Percentiles rank a stretch among this genome's conserved stretches.
Conservation (phyloP, 2,888 invertebrate genomes). For the Sarcophaga carnaria region DNA sequence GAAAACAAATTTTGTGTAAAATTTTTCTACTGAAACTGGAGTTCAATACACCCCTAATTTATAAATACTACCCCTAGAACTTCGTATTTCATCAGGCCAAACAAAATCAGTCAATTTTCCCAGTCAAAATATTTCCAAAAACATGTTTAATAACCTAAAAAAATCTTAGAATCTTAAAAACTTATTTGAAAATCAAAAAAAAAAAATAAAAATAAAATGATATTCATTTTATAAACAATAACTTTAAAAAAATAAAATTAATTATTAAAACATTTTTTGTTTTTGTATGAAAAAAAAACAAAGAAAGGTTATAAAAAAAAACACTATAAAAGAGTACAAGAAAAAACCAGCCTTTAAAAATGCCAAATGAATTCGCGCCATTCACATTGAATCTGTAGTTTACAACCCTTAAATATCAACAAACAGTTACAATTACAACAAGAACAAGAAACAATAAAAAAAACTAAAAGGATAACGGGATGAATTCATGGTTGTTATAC, state of each 20-base stretch:
- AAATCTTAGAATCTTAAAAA: conserved; percentile 70
- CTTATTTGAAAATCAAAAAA: conserved; percentile 28
- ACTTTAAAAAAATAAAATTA: background rate
- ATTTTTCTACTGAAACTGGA: conserved; percentile 51
- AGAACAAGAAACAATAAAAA: conserved; percentile 58
- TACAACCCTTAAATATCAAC: conserved; percentile 56
- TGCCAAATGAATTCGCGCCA: conserved; percentile 67
- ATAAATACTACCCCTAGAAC: conserved; percentile 50
- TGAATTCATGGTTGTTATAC: conserved; percentile 7
- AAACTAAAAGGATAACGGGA: conserved; percentile 2
- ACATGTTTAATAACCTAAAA: conserved; percentile 6
- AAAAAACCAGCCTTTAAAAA: conserved; percentile 15
- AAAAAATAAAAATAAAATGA: conserved; percentile 19
- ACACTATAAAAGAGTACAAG: background rate
- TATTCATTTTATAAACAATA: background rate
- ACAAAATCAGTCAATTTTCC: background rate
- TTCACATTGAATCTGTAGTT: conserved; percentile 58
- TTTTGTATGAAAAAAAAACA: too few species aligned
- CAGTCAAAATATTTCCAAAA: too few species aligned
- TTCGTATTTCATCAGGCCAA: background rate
- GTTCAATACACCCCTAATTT: conserved; percentile 52
- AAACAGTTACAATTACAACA: background rate
- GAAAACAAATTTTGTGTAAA: conserved; percentile 30
- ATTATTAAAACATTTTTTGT: background rate
- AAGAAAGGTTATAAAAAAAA: background rate